Evolutionary conservation across 2,797 vertebrate species (phyloP).

Genomic region (Huso huso): DNA sequence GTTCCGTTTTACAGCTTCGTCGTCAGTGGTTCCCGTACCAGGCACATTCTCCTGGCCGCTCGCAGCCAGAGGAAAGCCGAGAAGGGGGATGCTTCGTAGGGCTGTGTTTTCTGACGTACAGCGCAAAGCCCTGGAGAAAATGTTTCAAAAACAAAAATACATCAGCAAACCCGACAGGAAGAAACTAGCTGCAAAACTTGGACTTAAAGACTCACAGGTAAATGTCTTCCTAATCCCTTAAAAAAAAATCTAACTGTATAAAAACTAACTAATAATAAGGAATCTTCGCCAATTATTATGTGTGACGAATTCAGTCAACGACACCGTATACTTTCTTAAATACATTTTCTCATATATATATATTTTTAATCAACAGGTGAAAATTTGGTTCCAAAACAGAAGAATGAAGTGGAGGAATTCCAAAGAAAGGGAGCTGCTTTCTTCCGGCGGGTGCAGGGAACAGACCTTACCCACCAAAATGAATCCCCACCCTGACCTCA

Average conservation of each 20-base stretch:
- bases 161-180: constrained; percentile 96
- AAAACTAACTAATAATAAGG: too few relatives aligned
- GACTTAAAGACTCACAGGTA: constrained; percentile 95
- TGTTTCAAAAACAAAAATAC: constrained; percentile 98
- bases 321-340: too few relatives aligned
- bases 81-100: constrained; percentile 87
- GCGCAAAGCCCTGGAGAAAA: constrained; percentile 92
- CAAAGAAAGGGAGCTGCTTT: constrained; percentile 88
- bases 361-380: constrained; percentile 60
- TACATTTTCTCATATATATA: too few relatives aligned
- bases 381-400: constrained; percentile 97
- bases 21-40: constrained; percentile 82
- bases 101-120: constrained; percentile 96
- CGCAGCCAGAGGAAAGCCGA: constrained; percentile 82
- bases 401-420: constrained; percentile 98
- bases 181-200: constrained; percentile 85
- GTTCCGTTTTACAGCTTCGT: constrained; percentile 54
- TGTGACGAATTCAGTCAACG: too few relatives aligned
- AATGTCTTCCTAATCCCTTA: not conserved
- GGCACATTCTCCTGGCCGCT: constrained; percentile 94
- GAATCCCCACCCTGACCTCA: constrained; percentile 92
- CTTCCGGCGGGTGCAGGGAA: constrained; percentile 85
- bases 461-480: constrained; percentile 92
- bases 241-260: too few relatives aligned
- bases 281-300: too few relatives aligned